Base-by-base conservation (phyloP, 2,888 invertebrate genomes). In the Dioctria linearis region DNA sequence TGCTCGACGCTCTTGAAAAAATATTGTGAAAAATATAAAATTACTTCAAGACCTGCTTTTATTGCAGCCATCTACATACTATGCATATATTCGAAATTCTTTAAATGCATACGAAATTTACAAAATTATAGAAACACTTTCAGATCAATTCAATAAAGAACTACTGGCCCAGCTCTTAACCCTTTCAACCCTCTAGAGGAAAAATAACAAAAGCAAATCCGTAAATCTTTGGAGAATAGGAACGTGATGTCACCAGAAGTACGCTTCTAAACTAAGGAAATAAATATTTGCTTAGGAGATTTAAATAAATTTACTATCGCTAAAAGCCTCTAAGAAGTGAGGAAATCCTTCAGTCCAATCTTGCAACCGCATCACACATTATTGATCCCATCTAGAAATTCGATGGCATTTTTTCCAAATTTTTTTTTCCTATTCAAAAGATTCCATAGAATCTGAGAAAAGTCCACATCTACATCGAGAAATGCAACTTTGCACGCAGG, bases 231-330 rank as follows among this genome's bases (percentile, higher is more conserved):
- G 25, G 40, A 13, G 59, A 8, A 25, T 75, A 59, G 42, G 54
- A 54, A 59, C 73, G 43, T 59, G 57, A 75, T 75, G 39, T 75
- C 57, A 8, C 43, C 59, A 43, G 42, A 42, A 42, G 59, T 75
- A n/a, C 49, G 59, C 42, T 42, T 40, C 42, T 71, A 25, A 59
- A 49, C 59, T 59, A n/a, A 75, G 13, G 73, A 59, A 75, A 76
- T 63, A 76, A 76, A 76, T 76, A 76, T 76, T 76, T 76, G 63
- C 76, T 63, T 63, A 76, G 43, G 63, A 76, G 76, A 76, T 76
- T 76, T 76, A 76, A 76, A 76, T 76, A 76, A 76, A 63, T 25
- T 76, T 76, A 61, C 63, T 61, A 37, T 69, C 69, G 39, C 37
- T 61, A 69, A 69, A 69, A 69, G 69, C 69, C 69, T 69, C 69